Evolutionary conservation across 1,140 invertebrate species (phyloP).

Genomic region (Saccostrea cuccullata): DNA sequence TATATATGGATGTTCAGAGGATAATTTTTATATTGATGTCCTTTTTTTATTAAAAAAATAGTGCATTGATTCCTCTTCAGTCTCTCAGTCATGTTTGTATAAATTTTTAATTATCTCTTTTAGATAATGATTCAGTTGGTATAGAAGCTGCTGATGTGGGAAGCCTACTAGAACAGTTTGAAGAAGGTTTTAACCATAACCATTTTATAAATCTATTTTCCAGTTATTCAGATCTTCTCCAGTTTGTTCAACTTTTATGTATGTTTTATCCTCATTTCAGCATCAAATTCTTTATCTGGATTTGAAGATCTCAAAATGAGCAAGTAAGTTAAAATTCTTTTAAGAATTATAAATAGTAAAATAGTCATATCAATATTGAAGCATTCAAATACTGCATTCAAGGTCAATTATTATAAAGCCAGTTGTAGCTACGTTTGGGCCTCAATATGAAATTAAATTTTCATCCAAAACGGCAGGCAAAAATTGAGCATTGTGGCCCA

Average conservation of each 20-base stretch:
- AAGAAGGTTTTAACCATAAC: slow-evolving; percentile 67
- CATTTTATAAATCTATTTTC: too few species aligned
- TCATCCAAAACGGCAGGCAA: slow-evolving; percentile 48
- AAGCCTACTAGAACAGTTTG: slow-evolving; percentile 82
- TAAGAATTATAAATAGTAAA: too few species aligned
- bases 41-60: too few species aligned
- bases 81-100: too few species aligned
- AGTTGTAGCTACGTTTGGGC: too few species aligned
- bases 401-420: too few species aligned
- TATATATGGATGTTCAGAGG: not conserved
- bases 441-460: too few species aligned
- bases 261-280: slow-evolving; percentile 45
- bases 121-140: slow-evolving; percentile 60
- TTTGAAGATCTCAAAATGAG: slow-evolving; percentile 20
- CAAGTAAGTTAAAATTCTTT: not conserved
- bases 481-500: not conserved
- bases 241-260: not conserved
- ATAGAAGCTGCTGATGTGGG: slow-evolving; percentile 80
- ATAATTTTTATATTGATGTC: too few species aligned
- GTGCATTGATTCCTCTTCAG: too few species aligned
- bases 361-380: too few species aligned
- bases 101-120: not conserved
- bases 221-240: too few species aligned
- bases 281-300: slow-evolving; percentile 47
- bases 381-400: too few species aligned